phyloP scores from a whole-genome alignment of 2,888 invertebrate species.

The Stenichneumon culpator region DNA sequence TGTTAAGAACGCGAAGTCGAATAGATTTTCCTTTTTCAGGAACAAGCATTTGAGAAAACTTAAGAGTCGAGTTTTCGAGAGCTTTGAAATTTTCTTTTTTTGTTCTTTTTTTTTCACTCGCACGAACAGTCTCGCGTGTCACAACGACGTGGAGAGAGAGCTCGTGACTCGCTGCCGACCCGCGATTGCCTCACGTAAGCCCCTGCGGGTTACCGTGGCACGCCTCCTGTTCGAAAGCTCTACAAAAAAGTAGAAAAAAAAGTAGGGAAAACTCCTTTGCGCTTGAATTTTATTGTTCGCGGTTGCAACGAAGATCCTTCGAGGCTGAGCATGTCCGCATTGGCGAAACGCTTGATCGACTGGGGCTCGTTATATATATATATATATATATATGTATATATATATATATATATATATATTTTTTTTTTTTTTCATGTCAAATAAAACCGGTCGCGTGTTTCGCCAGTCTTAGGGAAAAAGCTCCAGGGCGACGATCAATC shows the following conservation, averaged over 20 bases:
- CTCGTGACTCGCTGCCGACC: conserved; percentile 16
- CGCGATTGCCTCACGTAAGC: conserved; percentile 1
- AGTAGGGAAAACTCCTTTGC: neutral
- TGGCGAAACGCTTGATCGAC: neutral
- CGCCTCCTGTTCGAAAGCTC: neutral
- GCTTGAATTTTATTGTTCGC: neutral
- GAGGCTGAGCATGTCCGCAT: neutral
- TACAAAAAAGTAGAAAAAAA: no score
- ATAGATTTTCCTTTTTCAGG: neutral
- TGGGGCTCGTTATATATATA: neutral
- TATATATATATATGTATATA: no score
- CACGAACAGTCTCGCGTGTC: conserved; percentile 6
- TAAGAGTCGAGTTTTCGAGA: neutral
- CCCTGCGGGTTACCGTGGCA: neutral
- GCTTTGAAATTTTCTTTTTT: neutral
- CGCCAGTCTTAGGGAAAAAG: conserved; percentile 29
- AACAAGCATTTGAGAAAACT: neutral
- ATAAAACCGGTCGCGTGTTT: conserved; percentile 42
- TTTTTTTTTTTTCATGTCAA: neutral
- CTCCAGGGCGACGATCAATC: conserved; percentile 55
- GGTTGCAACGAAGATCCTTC: neutral
- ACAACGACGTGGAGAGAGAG: neutral
- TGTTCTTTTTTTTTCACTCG: neutral
- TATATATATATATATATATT: no score
- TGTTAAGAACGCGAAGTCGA: no score